phyloP scores from a whole-genome alignment of 2,113 vertebrate species.

The Ictalurus punctatus region DNA sequence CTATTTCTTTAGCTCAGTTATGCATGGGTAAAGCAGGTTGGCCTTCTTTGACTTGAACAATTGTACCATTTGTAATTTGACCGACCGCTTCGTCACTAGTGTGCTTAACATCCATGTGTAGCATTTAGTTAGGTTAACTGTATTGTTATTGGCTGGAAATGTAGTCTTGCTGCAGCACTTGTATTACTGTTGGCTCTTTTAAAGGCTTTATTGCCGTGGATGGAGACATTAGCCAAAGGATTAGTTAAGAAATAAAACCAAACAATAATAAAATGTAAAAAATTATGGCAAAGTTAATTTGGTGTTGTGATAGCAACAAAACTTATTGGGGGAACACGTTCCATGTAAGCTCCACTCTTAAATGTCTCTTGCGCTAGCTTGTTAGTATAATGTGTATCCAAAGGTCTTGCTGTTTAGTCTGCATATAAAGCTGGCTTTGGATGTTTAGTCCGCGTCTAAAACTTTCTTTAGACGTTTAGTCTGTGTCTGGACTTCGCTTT shows the following conservation, averaged over 20 bases:
- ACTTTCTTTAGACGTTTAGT: background rate
- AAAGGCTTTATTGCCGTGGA: background rate
- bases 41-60: background rate
- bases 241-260: background rate
- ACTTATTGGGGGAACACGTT: background rate
- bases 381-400: background rate
- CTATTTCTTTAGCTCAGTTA: constrained; percentile 64
- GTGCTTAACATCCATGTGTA: background rate
- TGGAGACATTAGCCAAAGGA: background rate
- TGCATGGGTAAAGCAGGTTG: constrained; percentile 45
- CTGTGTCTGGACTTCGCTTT: background rate
- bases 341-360: background rate
- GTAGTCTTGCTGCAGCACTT: background rate
- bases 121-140: background rate
- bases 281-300: background rate
- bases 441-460: background rate
- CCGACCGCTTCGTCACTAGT: background rate
- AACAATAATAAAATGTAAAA: no score
- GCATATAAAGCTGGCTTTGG: background rate
- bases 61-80: background rate
- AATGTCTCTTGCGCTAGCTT: background rate
- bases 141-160: background rate
- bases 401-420: background rate
- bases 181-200: background rate
- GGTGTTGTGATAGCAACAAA: background rate